These are phyloP conservation scores for Noctua janthe DNA, from an alignment of 2,888 invertebrate species.

Conservation along the genomic window DNA sequence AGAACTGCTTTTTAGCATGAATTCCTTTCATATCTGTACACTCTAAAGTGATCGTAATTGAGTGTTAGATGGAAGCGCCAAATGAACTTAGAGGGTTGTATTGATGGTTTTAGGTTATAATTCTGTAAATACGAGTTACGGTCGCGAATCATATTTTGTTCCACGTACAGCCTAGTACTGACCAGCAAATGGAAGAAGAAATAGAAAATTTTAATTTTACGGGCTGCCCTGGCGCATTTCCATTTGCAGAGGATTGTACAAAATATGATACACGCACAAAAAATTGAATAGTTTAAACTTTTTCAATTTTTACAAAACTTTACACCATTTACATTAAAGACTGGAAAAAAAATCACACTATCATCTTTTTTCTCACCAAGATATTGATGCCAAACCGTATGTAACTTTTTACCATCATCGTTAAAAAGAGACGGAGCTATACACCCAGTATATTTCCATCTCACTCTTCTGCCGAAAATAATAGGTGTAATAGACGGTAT, in stretches of 20 bases:
- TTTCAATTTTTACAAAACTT: neutral
- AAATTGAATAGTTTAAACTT: neutral
- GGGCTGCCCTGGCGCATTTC: too few relatives aligned
- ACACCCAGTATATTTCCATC: neutral
- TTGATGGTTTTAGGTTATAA: too few relatives aligned
- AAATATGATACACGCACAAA: neutral
- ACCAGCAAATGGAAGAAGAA: too few relatives aligned
- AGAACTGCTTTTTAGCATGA: neutral
- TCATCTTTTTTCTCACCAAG: neutral
- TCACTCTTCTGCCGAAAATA: constrained; percentile 23
- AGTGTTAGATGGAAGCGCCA: too few relatives aligned
- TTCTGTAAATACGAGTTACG: too few relatives aligned
- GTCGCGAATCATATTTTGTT: too few relatives aligned
- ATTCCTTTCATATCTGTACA: neutral
- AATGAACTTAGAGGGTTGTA: too few relatives aligned
- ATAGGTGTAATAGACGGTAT: constrained; percentile 27
- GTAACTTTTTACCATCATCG: neutral
- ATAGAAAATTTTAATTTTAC: too few relatives aligned
- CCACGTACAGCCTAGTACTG: too few relatives aligned
- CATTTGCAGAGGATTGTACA: neutral
- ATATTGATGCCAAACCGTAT: neutral
- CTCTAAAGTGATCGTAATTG: neutral
- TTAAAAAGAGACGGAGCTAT: constrained; percentile 3
- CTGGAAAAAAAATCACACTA: neutral
- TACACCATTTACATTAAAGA: neutral